Conservation (phyloP, 2,888 invertebrate species). For the Melieria omissa region DNA sequence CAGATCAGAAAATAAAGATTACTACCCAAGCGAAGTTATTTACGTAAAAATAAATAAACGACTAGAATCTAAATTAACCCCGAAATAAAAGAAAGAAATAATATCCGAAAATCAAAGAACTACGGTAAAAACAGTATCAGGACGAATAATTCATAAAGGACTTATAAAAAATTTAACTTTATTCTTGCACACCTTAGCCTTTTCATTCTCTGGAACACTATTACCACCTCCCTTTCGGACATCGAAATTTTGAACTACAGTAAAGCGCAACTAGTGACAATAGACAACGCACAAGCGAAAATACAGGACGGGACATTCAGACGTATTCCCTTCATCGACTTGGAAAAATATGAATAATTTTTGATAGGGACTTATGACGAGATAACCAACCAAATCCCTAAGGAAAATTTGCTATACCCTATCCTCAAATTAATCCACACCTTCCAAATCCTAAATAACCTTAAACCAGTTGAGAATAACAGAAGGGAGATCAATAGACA, state of each 20-base stretch:
- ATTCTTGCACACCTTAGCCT: not conserved
- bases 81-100: too few relatives aligned
- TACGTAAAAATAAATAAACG: too few relatives aligned
- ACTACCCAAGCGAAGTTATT: too few relatives aligned
- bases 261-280: conserved; percentile 9
- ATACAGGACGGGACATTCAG: conserved; percentile 19
- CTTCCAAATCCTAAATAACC: too few relatives aligned
- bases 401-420: too few relatives aligned
- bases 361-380: not conserved
- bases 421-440: too few relatives aligned
- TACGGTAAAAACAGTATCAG: conserved; percentile 1
- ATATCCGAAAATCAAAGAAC: too few relatives aligned
- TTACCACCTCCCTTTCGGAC: not conserved
- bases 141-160: conserved; percentile 1
- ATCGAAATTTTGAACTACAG: conserved; percentile 16
- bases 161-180: conserved; percentile 4
- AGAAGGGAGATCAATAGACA: too few relatives aligned
- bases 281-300: conserved; percentile 16
- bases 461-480: too few relatives aligned
- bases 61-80: too few relatives aligned
- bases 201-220: not conserved
- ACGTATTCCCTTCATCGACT: conserved; percentile 23
- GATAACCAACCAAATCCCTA: too few relatives aligned
- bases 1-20: too few relatives aligned
- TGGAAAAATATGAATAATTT: conserved; percentile 15